Base-by-base conservation (phyloP, 2,113 vertebrate genomes). In the Oncorhynchus clarkii region DNA sequence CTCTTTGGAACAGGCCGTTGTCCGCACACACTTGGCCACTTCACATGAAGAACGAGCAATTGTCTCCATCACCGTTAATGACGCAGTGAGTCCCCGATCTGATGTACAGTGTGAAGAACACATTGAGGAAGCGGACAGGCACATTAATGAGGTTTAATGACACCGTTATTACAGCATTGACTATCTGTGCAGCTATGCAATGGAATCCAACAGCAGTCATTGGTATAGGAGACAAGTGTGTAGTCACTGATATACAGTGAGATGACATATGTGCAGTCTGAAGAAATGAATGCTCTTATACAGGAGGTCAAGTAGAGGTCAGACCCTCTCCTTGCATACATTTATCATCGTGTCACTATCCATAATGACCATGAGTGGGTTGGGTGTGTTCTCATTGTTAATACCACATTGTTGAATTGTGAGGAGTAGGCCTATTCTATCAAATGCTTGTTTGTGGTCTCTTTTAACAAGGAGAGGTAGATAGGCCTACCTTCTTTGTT, bases 11-110 rank as follows among this genome's bases (percentile, higher is more conserved):
- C 1, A 71, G 59, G 54, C 70, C 48, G 67, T 73, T 82, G 78
- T 68, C n/a, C 72, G 54, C 70, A 39, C 79, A 80, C 81, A 80
- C 84, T 78, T 76, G 72, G 74, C 73, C 84, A 75, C 82, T 85
- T 85, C 83, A 82, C 62, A 9, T 80, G 76, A 91, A 87, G 85
- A 88, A 91, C 81, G 84, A 86, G 75, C 81, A 69, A 83, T 86
- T 88, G 88, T 90, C 78, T 87, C 85, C 49, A 27, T 86, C 80
- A 60, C 78, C 68, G 78, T 84, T 83, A 82, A 87, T 87, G 85
- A 87, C 81, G 60, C 83, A 74, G 80, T 78, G 80, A 79, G 81
- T 75, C 22, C 78, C 77, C 69, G 75, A 69, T 79, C 71, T 66
- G 73, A 70, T 77, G 71, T 79, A 72, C 79, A 70, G 54, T 76